Evolutionary conservation across 2,888 invertebrate species (phyloP).

Genomic region (Mystacides longicornis): DNA sequence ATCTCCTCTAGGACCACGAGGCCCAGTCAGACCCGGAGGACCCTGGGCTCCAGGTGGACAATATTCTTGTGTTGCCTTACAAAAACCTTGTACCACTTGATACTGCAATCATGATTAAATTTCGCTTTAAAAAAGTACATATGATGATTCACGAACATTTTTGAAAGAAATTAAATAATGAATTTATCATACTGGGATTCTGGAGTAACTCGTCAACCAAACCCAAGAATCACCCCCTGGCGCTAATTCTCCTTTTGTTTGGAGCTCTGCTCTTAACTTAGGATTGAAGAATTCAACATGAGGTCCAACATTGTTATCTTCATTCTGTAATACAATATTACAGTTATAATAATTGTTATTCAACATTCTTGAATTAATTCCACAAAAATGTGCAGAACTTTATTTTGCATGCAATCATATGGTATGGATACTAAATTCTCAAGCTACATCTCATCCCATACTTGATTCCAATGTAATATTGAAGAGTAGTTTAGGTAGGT

Average conservation of each 20-base stretch:
- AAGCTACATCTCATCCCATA: too few relatives aligned
- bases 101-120: constrained; percentile 49
- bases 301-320: constrained; percentile 48
- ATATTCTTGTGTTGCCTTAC: constrained; percentile 74
- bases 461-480: too few relatives aligned
- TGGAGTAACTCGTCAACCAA: constrained; percentile 79
- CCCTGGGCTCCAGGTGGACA: constrained; percentile 83
- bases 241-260: constrained; percentile 58
- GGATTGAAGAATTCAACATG: constrained; percentile 71
- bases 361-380: too few relatives aligned
- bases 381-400: too few relatives aligned
- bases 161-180: background rate
- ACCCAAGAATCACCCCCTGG: constrained; percentile 76
- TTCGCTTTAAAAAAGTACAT: background rate
- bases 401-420: too few relatives aligned
- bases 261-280: constrained; percentile 56
- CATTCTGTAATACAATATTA: constrained; percentile 31
- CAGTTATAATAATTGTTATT: too few relatives aligned
- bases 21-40: constrained; percentile 65
- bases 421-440: too few relatives aligned
- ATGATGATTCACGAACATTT: background rate
- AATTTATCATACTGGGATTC: constrained; percentile 61
- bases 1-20: constrained; percentile 61
- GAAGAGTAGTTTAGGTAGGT: too few relatives aligned
- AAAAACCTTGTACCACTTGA: constrained; percentile 76